A percentile compares a stretch with the other conserved stretches of the same genome.
Evolutionary conservation across 2,888 invertebrate genomes (phyloP).

Genomic region (Stenchaetothrips biformis): DNA sequence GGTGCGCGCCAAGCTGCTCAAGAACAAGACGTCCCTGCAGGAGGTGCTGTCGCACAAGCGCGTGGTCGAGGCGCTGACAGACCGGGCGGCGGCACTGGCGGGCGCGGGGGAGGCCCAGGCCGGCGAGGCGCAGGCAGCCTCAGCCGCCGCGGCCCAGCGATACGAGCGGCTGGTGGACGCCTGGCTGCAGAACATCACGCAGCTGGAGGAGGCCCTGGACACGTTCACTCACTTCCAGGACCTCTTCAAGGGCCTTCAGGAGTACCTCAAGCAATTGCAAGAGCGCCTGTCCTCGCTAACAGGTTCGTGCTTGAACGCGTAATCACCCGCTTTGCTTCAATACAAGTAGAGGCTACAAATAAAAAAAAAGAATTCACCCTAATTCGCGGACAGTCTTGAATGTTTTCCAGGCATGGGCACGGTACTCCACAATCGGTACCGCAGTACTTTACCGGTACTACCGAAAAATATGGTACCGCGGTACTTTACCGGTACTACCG

Average conservation of each 20-base stretch:
- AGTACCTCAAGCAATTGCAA: conserved; percentile 86
- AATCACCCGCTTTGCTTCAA: too few relatives aligned
- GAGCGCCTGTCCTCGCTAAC: conserved; percentile 76
- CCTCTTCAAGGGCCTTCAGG: conserved; percentile 78
- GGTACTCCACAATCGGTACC: too few relatives aligned
- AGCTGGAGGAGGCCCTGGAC: conserved; percentile 70
- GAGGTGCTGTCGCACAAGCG: conserved; percentile 87
- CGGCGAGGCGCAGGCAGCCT: conserved; percentile 64
- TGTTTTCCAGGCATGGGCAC: too few relatives aligned
- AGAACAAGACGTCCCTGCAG: conserved; percentile 80
- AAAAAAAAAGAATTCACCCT: too few relatives aligned
- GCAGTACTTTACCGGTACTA: too few relatives aligned
- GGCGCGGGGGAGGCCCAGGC: conserved; percentile 51
- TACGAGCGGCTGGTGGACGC: conserved; percentile 67
- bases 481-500: too few relatives aligned
- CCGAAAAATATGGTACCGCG: too few relatives aligned
- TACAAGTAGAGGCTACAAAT: too few relatives aligned
- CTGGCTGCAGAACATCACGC: conserved; percentile 62
- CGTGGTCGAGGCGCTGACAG: conserved; percentile 82
- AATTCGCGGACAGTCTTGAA: too few relatives aligned
- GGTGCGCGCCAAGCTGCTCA: conserved; percentile 74
- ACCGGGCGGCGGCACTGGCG: conserved; percentile 72
- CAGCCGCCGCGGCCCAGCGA: conserved; percentile 68
- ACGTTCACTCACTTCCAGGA: conserved; percentile 82
- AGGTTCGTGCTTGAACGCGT: too few relatives aligned